phyloP scores from a whole-genome alignment of 2,113 vertebrate genomes.

The Nerophis lumbriciformis region DNA sequence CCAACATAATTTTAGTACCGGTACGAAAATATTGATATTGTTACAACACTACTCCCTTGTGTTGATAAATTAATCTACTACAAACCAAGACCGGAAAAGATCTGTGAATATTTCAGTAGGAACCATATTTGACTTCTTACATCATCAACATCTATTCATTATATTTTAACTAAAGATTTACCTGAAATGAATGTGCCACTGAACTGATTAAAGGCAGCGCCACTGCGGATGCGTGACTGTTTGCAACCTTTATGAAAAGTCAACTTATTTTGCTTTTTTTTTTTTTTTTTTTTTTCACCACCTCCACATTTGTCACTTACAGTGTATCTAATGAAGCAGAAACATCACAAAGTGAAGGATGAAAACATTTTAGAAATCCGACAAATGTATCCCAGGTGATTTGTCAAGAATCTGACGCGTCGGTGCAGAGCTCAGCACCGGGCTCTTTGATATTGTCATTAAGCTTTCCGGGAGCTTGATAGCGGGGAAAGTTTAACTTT shows the following conservation, averaged over 20 bases:
- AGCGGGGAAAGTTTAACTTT: slow-evolving; percentile 39
- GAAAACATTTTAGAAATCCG: not conserved
- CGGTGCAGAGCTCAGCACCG: slow-evolving; percentile 36
- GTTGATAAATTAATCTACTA: slow-evolving; percentile 4
- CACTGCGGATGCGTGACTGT: slow-evolving; percentile 9
- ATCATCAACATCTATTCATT: slow-evolving; percentile 18
- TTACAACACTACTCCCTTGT: not conserved
- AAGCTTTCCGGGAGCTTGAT: slow-evolving; percentile 37
- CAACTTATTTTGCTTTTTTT: slow-evolving; percentile 11
- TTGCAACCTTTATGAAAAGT: slow-evolving; percentile 42
- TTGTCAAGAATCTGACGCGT: slow-evolving; percentile 48
- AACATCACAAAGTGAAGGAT: slow-evolving; percentile 9
- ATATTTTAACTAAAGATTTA: slow-evolving; percentile 27
- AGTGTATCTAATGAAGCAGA: slow-evolving; percentile 40
- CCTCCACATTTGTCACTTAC: slow-evolving; percentile 41
- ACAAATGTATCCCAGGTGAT: slow-evolving; percentile 41
- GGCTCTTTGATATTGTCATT: slow-evolving; percentile 51
- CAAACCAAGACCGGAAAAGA: not conserved
- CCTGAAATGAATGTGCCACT: slow-evolving; percentile 9
- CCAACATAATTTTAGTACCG: no score
- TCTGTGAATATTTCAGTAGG: no score
- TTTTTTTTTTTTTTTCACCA: not conserved
- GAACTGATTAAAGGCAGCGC: slow-evolving; percentile 18
- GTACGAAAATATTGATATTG: no score
- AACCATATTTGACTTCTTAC: not conserved